phyloP scores from a whole-genome alignment of 2,888 invertebrate genomes.

The Aleiodes leptofemur region DNA sequence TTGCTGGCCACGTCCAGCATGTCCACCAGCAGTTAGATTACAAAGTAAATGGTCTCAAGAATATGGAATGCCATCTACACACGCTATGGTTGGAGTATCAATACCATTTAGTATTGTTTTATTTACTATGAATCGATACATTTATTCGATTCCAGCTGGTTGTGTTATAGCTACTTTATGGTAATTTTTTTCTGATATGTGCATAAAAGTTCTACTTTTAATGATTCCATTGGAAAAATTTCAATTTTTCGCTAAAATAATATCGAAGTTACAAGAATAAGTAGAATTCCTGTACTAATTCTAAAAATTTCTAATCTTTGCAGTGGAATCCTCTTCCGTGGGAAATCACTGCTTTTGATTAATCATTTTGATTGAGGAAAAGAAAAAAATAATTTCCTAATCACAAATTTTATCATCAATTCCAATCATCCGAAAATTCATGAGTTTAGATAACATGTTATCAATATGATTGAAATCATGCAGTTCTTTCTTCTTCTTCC shows the following conservation, averaged over 20 bases:
- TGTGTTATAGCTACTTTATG: conserved; percentile 79
- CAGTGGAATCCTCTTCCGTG: too few species aligned
- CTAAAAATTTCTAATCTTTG: too few species aligned
- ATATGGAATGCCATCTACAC: conserved; percentile 97
- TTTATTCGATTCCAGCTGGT: conserved; percentile 81
- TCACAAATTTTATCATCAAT: too few species aligned
- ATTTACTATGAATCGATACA: conserved; percentile 88
- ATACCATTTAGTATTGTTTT: conserved; percentile 91
- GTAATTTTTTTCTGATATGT: conserved; percentile 65
- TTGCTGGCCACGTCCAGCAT: conserved; percentile 89
- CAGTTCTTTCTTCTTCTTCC: conserved; percentile 53
- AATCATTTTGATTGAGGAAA: too few species aligned
- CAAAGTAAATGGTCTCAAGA: conserved; percentile 93
- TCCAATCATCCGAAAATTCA: too few species aligned
- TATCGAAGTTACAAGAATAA: neutral
- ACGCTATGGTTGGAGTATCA: conserved; percentile 93
- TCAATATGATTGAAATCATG: conserved; percentile 12
- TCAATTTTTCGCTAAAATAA: conserved; percentile 4
- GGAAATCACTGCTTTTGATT: too few species aligned
- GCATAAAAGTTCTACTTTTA: neutral
- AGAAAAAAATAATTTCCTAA: too few species aligned
- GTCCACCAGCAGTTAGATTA: conserved; percentile 87
- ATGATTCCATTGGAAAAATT: neutral
- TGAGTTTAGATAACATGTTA: conserved; percentile 24
- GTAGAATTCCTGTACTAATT: too few species aligned